Evolutionary conservation across 1,140 invertebrate species (phyloP).

Genomic region (Drosophila nikananu): DNA sequence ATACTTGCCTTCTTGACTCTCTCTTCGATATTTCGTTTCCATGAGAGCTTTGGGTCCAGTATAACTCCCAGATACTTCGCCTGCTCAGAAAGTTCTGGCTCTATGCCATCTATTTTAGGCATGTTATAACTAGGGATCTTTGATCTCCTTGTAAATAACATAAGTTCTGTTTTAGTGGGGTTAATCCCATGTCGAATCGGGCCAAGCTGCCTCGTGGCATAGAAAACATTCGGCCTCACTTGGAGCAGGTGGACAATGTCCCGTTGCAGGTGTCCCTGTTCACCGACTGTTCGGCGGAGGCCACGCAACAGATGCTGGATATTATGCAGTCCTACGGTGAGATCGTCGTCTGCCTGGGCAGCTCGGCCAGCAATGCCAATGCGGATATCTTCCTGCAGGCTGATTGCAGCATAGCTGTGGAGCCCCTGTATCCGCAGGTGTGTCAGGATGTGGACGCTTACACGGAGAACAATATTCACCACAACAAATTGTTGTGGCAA

Average conservation of each 20-base stretch:
- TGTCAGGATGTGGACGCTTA: slow-evolving; percentile 90
- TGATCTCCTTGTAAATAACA: too few species aligned
- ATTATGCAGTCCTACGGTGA: slow-evolving; percentile 99
- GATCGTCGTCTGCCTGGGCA: slow-evolving; percentile 94
- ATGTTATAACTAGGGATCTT: too few species aligned
- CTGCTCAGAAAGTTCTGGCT: too few species aligned
- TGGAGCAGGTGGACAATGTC: slow-evolving; percentile 98
- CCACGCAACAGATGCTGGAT: slow-evolving; percentile 95
- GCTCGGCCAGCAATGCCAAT: slow-evolving; percentile 95
- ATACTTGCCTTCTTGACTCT: too few species aligned
- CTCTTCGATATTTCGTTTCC: too few species aligned
- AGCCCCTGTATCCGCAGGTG: slow-evolving; percentile 96
- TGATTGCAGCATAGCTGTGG: slow-evolving; percentile 95
- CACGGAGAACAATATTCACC: slow-evolving; percentile 77
- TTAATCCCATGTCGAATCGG: slow-evolving; percentile 95
- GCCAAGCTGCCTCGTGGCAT: slow-evolving; percentile 98
- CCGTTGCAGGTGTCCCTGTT: slow-evolving; percentile 98
- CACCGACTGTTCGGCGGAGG: slow-evolving; percentile 96
- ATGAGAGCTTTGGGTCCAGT: too few species aligned
- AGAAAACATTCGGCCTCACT: slow-evolving; percentile 97
- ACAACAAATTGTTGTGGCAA: slow-evolving; percentile 75
- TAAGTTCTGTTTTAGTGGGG: too few species aligned
- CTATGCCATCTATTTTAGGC: too few species aligned
- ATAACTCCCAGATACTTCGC: too few species aligned
- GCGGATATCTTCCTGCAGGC: slow-evolving; percentile 97